Evolutionary conservation across 2,888 invertebrate genomes (phyloP).

Genomic region (Limenitis camilla): DNA sequence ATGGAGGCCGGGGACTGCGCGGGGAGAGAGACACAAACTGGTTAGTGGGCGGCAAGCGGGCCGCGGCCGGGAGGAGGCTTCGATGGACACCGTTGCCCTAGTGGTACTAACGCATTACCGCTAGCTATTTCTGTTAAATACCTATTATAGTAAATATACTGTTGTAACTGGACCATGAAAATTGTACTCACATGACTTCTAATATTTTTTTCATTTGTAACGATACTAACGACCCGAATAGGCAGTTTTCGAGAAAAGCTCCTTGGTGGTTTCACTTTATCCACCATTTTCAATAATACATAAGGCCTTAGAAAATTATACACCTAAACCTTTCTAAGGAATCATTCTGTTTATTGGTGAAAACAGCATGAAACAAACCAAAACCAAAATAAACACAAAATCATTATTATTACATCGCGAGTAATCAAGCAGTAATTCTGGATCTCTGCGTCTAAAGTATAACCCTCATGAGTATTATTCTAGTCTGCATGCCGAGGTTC

Average conservation of each 20-base stretch:
- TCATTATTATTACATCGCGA: too few species aligned
- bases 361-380: too few species aligned
- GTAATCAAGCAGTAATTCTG: too few species aligned
- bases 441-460: too few species aligned
- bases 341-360: too few species aligned
- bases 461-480: too few species aligned
- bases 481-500: too few species aligned
- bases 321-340: too few species aligned
- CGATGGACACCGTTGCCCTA: conserved; percentile 55
- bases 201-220: neutral
- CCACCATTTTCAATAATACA: too few species aligned
- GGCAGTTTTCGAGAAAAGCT: neutral
- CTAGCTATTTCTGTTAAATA: conserved; percentile 34
- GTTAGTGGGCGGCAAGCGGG: conserved; percentile 32
- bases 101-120: conserved; percentile 51
- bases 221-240: neutral
- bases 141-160: conserved; percentile 18
- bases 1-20: conserved; percentile 23
- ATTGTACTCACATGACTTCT: neutral
- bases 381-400: too few species aligned
- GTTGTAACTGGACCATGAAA: conserved; percentile 17
- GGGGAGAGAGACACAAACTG: conserved; percentile 51
- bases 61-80: conserved; percentile 21
- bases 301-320: too few species aligned
- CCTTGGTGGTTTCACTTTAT: too few species aligned